phyloP scores from a whole-genome alignment of 1,140 invertebrate species.

The Cyclargus thomasi region DNA sequence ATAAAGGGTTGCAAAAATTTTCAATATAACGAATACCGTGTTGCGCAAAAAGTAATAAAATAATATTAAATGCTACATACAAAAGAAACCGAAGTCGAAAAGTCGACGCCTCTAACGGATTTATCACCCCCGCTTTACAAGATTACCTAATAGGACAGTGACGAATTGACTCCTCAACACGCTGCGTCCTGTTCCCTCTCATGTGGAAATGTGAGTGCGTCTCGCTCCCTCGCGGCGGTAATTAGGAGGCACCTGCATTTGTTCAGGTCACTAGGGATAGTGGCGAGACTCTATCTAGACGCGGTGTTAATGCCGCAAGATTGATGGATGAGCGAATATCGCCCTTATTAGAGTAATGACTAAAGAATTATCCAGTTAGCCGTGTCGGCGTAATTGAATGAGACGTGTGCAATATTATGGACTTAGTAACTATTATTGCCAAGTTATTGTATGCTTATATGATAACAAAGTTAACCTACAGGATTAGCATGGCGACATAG shows the following conservation, averaged over 20 bases:
- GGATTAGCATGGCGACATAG: no score
- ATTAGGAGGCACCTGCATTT: constrained; percentile 62
- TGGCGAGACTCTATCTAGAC: constrained; percentile 52
- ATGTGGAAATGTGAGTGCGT: constrained; percentile 21
- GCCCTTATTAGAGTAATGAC: constrained; percentile 25
- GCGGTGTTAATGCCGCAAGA: constrained; percentile 53
- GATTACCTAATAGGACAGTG: constrained; percentile 60
- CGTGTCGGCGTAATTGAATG: neutral
- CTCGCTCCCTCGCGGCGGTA: constrained; percentile 40
- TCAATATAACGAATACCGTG: neutral
- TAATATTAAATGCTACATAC: constrained; percentile 9
- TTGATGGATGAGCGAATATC: constrained; percentile 41
- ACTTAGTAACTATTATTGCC: no score
- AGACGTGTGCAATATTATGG: neutral
- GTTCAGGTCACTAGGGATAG: constrained; percentile 53
- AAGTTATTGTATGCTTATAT: no score
- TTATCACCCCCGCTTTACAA: constrained; percentile 52
- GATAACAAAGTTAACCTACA: no score
- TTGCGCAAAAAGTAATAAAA: neutral
- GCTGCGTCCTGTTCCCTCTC: constrained; percentile 31
- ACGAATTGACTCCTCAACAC: constrained; percentile 48
- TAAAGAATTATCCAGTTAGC: constrained; percentile 15
- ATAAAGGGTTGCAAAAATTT: no score
- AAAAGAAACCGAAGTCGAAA: constrained; percentile 19
- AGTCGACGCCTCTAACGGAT: constrained; percentile 38